These are phyloP conservation scores for Antigone vipio DNA, from an alignment of 2,113 vertebrate genomes.

Conservation along the genomic window DNA sequence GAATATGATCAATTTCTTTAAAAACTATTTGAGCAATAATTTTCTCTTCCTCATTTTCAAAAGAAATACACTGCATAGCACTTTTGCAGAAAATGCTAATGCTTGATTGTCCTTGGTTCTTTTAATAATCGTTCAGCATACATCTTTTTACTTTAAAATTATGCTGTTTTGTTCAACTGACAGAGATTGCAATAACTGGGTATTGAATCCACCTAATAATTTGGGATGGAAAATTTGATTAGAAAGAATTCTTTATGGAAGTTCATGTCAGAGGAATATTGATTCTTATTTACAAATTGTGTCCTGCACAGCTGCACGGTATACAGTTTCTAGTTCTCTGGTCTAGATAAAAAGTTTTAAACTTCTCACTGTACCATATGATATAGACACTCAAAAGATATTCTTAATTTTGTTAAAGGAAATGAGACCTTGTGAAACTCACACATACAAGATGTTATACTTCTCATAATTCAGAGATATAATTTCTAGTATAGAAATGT, in stretches of 20 bases:
- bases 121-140: neutral
- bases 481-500: neutral
- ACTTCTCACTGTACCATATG: neutral
- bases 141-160: neutral
- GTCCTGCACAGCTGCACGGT: neutral
- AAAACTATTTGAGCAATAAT: neutral
- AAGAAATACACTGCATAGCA: neutral
- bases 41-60: neutral
- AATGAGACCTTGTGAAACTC: neutral
- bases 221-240: neutral
- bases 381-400: neutral
- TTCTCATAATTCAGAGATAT: neutral
- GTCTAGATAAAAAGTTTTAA: neutral
- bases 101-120: neutral
- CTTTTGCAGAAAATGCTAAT: neutral
- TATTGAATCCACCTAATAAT: neutral
- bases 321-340: neutral
- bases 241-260: neutral
- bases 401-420: neutral
- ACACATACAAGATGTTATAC: neutral
- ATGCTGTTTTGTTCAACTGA: neutral
- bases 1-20: neutral
- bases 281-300: slow-evolving; percentile 19
- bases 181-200: neutral
- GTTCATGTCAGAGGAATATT: neutral